Conservation (phyloP, 2,113 vertebrate genomes). For the Herpetotheres cachinnans region DNA sequence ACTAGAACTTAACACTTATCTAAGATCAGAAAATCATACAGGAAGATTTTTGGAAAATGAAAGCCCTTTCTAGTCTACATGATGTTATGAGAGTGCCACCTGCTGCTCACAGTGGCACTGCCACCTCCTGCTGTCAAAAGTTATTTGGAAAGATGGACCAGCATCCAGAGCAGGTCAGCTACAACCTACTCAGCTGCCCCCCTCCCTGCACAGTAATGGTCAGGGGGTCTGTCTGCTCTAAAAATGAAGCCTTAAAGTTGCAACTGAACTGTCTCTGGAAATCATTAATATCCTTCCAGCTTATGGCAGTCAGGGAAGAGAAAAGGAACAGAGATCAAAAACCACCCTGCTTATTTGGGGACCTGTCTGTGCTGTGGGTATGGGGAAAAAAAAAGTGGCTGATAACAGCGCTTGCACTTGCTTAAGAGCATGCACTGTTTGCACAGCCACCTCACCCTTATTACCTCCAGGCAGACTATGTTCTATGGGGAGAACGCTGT, state of each 20-base stretch:
- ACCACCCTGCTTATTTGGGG: too few species aligned
- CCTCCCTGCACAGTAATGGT: accelerated
- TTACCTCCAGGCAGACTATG: accelerated
- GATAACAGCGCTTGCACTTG: not conserved
- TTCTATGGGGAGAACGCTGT: not conserved
- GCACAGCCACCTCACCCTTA: not conserved
- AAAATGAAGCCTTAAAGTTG: too few species aligned
- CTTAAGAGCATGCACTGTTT: not conserved
- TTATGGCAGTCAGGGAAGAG: not conserved
- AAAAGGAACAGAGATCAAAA: not conserved
- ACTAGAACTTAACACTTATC: not conserved
- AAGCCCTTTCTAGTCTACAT: accelerated
- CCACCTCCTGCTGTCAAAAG: too few species aligned
- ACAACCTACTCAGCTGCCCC: too few species aligned
- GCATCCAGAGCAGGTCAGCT: accelerated
- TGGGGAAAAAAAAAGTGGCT: accelerated
- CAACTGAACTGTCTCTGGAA: not conserved
- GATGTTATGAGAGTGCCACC: not conserved
- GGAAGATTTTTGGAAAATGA: not conserved
- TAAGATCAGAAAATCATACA: not conserved
- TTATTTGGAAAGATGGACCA: accelerated
- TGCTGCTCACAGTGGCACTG: not conserved
- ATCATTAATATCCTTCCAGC: not conserved
- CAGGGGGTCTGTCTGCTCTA: too few species aligned
- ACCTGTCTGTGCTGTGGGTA: not conserved